Evolutionary conservation across 2,888 invertebrate species (phyloP).

Genomic region (Aleiodes leptofemur): DNA sequence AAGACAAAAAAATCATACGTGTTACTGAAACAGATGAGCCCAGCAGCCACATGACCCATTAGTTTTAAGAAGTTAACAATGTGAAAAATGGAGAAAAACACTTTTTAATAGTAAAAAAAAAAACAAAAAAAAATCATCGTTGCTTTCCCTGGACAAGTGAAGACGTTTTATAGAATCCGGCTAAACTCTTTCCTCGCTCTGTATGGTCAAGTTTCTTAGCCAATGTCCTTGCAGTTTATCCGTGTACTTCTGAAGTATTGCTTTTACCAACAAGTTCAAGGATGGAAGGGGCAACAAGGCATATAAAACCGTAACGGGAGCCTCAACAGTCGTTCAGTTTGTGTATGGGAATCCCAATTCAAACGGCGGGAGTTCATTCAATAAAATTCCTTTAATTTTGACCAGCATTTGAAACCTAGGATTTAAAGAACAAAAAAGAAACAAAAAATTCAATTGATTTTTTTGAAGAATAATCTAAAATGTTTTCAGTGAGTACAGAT

Average conservation of each 20-base stretch:
- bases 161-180: slow-evolving; percentile 66
- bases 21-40: neutral
- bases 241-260: slow-evolving; percentile 56
- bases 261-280: slow-evolving; percentile 63
- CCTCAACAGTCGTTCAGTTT: slow-evolving; percentile 64
- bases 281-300: slow-evolving; percentile 66
- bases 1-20: neutral
- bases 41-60: slow-evolving; percentile 46
- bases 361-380: slow-evolving; percentile 44
- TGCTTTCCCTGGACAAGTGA: slow-evolving; percentile 66
- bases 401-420: neutral
- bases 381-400: slow-evolving; percentile 11
- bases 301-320: slow-evolving; percentile 69
- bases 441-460: slow-evolving; percentile 40
- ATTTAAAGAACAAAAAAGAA: too few relatives aligned
- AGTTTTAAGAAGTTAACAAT: slow-evolving; percentile 27
- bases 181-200: slow-evolving; percentile 68
- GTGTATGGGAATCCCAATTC: slow-evolving; percentile 60
- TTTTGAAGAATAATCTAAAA: slow-evolving; percentile 43
- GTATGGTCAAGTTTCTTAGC: slow-evolving; percentile 66
- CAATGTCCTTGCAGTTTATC: slow-evolving; percentile 66
- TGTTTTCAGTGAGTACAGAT: slow-evolving; percentile 63
- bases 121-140: slow-evolving; percentile 55
- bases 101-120: slow-evolving; percentile 31
- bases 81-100: slow-evolving; percentile 25